These are phyloP conservation scores for Ormia ochracea DNA, from an alignment of 2,888 invertebrate species.

Conservation along the genomic window DNA sequence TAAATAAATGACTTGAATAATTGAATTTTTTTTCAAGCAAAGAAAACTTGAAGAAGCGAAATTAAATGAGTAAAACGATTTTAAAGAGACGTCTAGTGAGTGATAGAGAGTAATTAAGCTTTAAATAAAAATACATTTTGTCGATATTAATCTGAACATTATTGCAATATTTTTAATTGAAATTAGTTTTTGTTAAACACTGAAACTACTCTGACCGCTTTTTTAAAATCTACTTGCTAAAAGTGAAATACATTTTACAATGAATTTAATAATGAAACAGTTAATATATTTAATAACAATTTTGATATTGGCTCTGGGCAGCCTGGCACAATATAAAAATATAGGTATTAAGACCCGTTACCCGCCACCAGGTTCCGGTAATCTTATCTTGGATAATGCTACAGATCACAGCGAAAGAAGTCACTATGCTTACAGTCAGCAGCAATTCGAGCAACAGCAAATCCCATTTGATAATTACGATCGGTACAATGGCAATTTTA, in stretches of 20 bases:
- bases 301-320: slow-evolving; percentile 2
- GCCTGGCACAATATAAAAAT: slow-evolving; percentile 69
- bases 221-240: background rate
- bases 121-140: background rate
- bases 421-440: slow-evolving; percentile 28
- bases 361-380: slow-evolving; percentile 65
- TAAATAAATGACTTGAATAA: no score
- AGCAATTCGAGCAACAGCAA: slow-evolving; percentile 9
- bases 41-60: background rate
- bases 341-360: slow-evolving; percentile 72
- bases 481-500: slow-evolving; percentile 58
- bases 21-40: background rate
- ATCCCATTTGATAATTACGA: slow-evolving; percentile 25
- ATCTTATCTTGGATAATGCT: slow-evolving; percentile 60
- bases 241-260: background rate
- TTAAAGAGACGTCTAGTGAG: background rate
- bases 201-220: slow-evolving; percentile 53
- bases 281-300: slow-evolving; percentile 24
- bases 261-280: slow-evolving; percentile 54
- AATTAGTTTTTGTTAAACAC: slow-evolving; percentile 59
- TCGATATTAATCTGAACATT: background rate
- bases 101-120: background rate
- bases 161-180: slow-evolving; percentile 12
- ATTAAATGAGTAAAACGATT: background rate
- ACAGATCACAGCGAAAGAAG: slow-evolving; percentile 4